Evolutionary conservation across 2,113 vertebrate genomes (phyloP).

Genomic region (Hippopotamus amphibius): DNA sequence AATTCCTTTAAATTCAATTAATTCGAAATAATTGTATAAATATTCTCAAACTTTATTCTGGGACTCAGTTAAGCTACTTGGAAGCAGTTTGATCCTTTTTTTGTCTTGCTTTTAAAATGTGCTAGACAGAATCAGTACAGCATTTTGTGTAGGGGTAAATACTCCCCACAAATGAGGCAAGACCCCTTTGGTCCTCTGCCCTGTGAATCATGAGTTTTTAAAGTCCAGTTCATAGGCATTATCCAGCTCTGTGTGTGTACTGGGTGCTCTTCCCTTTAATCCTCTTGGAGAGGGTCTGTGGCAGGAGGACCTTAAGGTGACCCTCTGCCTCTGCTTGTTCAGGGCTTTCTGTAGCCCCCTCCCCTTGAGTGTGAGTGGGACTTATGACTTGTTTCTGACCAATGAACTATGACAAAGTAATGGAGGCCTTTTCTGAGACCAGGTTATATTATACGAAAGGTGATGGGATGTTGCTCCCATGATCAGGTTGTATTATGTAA

Average conservation of each 20-base stretch:
- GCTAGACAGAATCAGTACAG: background rate
- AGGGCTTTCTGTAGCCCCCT: background rate
- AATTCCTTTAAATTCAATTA: background rate
- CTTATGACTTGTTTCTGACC: background rate
- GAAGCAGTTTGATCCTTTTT: constrained; percentile 10
- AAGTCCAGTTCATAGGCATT: background rate
- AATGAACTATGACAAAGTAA: background rate
- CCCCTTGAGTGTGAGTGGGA: background rate
- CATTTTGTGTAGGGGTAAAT: background rate
- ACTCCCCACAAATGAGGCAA: background rate
- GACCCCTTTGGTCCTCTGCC: background rate
- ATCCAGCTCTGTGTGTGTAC: background rate
- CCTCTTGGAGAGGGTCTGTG: background rate
- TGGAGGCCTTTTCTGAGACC: background rate
- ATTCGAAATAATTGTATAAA: background rate
- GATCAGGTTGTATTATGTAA: background rate
- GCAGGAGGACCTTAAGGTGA: background rate
- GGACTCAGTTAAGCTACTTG: background rate
- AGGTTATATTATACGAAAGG: background rate
- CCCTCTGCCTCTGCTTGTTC: background rate
- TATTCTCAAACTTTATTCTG: background rate
- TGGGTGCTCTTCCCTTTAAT: background rate
- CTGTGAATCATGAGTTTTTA: background rate
- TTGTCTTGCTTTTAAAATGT: background rate
- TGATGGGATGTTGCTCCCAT: background rate